Evolutionary conservation across 2,113 vertebrate genomes (phyloP), one percentile per base, ranked within the genome.

Genomic region (Notothenia coriiceps): DNA sequence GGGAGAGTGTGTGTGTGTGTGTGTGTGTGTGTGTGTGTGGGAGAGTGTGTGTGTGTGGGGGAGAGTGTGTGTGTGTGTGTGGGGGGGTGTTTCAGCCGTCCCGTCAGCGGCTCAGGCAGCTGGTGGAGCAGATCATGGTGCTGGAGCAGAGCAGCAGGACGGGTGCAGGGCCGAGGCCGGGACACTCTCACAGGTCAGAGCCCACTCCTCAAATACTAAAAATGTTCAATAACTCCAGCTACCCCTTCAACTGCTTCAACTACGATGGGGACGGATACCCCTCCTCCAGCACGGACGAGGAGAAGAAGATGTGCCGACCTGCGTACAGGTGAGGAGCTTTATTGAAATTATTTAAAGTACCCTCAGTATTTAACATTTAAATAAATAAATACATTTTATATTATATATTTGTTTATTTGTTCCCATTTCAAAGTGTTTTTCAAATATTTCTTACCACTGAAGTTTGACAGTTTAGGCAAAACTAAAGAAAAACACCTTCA

Each of bases 181-280:
- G 71, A 80, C 40, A 52, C 13, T 86, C 76, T 3, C 6, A 56
- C 67, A 40, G 20, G 59, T n/a, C 12, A 25, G 80, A 77, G 33
- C 22, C 10, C 18, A 44, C 69, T n/a, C 77, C 44, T 82, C 63
- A 6, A 62, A 71, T 82, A 46, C 68, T 5, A 77, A 86, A 84
- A 2, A 99, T 99, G 98, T 99, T 99, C 86, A 97, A 99, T 88
- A 97, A 96, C 89, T 95, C 97, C 1, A 95, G 98, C 90, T 99
- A 99, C 79, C 98, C 98, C 70, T 99, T 98, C 77, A 99, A 99
- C 92, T 99, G 98, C 75, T 99, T 99, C 83, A 98, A 98, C 88
- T 97, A 99, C 17, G 97, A 98, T 63, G 96, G 97, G 10, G 97
- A 98, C 22, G 97, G 97, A 78, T 97, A 97, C 79, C 98, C 97